Conservation (phyloP, 92 coral and sea anemone genomes). For the Porites cylindrica region DNA sequence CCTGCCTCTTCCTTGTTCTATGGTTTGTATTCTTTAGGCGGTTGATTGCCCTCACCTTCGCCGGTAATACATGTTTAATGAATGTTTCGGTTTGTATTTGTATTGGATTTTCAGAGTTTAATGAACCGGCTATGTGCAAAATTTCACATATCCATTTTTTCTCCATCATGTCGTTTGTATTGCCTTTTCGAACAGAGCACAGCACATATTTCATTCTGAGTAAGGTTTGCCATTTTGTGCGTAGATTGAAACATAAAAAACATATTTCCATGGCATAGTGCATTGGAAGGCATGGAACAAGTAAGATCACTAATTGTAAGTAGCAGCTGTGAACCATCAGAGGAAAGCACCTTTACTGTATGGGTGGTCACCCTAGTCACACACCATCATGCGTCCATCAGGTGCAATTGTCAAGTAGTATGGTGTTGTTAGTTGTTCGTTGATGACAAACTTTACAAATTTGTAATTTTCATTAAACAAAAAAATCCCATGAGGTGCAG, state of each 20-base stretch:
- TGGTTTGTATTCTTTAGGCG: too few species aligned
- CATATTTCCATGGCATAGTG: background rate
- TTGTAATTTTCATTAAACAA: constrained; percentile 54
- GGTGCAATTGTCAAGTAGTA: background rate
- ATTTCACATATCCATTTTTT: too few species aligned
- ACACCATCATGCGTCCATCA: constrained; percentile 14
- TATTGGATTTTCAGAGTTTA: too few species aligned
- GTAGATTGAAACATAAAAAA: background rate
- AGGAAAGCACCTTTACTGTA: constrained; percentile 21
- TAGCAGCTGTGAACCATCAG: constrained; percentile 22
- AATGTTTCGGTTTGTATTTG: too few species aligned
- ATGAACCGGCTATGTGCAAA: too few species aligned
- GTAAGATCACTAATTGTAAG: background rate
- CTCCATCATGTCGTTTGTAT: too few species aligned
- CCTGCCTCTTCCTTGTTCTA: too few species aligned
- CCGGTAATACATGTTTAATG: too few species aligned
- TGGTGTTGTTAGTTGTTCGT: background rate
- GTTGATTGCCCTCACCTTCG: too few species aligned
- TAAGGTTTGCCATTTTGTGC: too few species aligned
- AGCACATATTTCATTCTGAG: too few species aligned
- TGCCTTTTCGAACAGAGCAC: too few species aligned
- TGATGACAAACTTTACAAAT: constrained; percentile 52
- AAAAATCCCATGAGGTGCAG: background rate
- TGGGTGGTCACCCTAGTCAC: background rate
- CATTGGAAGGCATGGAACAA: background rate